These are phyloP conservation scores for Sturmia bella DNA, from an alignment of 2,888 invertebrate genomes.

Conservation along the genomic window DNA sequence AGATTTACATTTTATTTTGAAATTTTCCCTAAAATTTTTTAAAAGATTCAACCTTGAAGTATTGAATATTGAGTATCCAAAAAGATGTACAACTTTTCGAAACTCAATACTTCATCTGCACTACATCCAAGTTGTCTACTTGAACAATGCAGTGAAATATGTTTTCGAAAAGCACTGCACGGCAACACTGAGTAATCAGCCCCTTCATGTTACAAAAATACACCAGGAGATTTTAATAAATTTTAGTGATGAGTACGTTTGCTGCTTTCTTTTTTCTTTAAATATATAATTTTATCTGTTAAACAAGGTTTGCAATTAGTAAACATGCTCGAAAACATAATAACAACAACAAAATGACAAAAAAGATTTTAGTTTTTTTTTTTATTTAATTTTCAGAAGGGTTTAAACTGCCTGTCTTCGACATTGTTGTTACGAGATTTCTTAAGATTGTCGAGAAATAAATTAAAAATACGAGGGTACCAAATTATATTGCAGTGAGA, in stretches of 20 bases:
- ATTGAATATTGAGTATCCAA: too few species aligned
- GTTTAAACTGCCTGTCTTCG: conserved; percentile 29
- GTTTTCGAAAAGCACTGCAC: too few species aligned
- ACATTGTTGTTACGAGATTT: background rate
- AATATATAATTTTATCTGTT: conserved; percentile 59
- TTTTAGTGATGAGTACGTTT: background rate
- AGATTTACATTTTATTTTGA: too few species aligned
- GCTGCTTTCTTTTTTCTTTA: conserved; percentile 38
- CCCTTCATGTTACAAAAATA: background rate
- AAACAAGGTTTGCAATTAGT: conserved; percentile 64
- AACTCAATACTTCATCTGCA: too few species aligned
- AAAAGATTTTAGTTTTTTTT: conserved; percentile 25
- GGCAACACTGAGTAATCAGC: too few species aligned
- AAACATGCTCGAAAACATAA: conserved; percentile 36
- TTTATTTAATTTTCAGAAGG: conserved; percentile 20
- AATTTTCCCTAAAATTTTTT: too few species aligned
- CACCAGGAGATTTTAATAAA: background rate
- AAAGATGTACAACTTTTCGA: too few species aligned
- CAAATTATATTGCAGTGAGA: too few species aligned
- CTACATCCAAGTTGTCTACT: too few species aligned
- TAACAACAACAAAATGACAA: conserved; percentile 16
- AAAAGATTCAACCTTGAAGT: too few species aligned
- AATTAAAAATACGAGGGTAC: conserved; percentile 5
- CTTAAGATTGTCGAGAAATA: background rate
- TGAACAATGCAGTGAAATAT: too few species aligned